Conservation (phyloP, 2,113 vertebrate species). For the Pteruthius melanotis region DNA sequence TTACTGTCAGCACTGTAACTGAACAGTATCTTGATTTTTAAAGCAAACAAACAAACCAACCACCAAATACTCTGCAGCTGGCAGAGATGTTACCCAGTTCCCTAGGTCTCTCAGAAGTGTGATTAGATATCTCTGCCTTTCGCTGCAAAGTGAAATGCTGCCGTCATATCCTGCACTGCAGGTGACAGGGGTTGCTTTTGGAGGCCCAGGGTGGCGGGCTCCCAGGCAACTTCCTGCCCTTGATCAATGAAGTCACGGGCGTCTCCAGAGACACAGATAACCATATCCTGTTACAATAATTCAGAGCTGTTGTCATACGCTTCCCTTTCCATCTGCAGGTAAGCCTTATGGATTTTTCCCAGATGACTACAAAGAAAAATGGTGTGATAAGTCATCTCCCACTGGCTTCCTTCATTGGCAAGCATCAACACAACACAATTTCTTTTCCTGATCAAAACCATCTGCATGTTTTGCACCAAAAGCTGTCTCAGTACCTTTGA, state of each 20-base stretch:
- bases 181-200: neutral
- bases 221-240: neutral
- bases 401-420: neutral
- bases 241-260: rapidly evolving
- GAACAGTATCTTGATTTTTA: neutral
- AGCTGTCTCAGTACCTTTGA: neutral
- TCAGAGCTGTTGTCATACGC: neutral
- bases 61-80: neutral
- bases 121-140: slow-evolving; percentile 14
- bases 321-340: neutral
- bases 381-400: neutral
- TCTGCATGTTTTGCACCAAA: neutral
- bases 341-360: neutral
- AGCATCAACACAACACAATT: neutral
- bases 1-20: neutral
- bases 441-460: neutral
- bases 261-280: neutral
- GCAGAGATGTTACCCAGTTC: neutral
- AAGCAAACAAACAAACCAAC: neutral
- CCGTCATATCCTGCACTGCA: neutral
- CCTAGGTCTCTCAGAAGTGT: neutral
- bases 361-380: neutral
- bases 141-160: neutral
- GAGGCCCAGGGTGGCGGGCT: neutral
- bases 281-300: neutral